These are phyloP conservation scores for Pipistrellus kuhlii DNA, from an alignment of 2,797 vertebrate genomes.

Conservation along the genomic window DNA sequence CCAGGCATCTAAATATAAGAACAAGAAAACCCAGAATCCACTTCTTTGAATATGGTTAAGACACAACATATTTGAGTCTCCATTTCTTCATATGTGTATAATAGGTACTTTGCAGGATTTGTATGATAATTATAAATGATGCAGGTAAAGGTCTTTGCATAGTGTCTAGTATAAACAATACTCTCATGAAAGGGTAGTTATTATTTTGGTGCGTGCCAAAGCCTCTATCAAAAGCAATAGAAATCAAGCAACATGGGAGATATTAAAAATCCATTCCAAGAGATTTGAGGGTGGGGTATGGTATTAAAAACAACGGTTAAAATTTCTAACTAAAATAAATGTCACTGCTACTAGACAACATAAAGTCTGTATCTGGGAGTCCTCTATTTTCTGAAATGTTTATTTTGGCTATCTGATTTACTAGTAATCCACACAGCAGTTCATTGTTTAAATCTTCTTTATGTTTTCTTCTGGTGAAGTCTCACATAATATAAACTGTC, in stretches of 20 bases:
- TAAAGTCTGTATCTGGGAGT: not conserved
- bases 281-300: not conserved
- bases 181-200: not conserved
- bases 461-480: not conserved
- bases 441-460: not conserved
- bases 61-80: not conserved
- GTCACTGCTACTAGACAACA: not conserved
- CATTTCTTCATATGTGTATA: not conserved
- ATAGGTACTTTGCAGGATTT: not conserved
- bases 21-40: not conserved
- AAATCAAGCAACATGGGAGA: not conserved
- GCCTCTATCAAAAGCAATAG: not conserved
- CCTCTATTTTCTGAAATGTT: not conserved
- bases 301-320: not conserved
- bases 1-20: not conserved
- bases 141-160: not conserved
- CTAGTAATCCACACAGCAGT: not conserved
- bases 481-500: not conserved
- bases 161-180: not conserved
- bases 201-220: not conserved
- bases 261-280: not conserved
- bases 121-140: not conserved
- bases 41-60: not conserved
- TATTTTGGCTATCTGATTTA: not conserved
- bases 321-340: not conserved